Evolutionary conservation across 2,113 vertebrate species (phyloP), one percentile per base, ranked within the genome.

Genomic region (Caranx ignobilis): DNA sequence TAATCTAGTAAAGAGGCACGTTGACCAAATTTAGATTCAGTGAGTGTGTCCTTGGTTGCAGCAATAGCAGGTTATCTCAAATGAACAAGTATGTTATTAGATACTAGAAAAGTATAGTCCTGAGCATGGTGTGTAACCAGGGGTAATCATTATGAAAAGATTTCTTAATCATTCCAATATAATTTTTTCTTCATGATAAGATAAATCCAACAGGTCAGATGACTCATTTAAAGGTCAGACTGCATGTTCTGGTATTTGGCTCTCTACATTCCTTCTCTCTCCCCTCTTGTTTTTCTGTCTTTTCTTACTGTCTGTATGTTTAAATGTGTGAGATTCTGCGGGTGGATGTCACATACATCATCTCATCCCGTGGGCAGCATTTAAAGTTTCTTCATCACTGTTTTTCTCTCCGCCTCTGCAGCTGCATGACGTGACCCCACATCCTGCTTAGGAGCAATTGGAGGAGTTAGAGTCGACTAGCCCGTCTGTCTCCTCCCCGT

Each of bases 401-500:
- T 85, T 67, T 77, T 43, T 43, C 11, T 57, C 37, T 50, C 16
- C 2, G 34, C 7, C 19, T 71, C 37, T 48, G 3, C 4, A 15
- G n/a, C 35, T 70, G 9, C 39, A n/a, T 74, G 60, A 61, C 15
- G 4, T 13, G 16, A 73, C 45, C 37, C 6, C 47, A 41, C 73
- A 82, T 87, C 64, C 82, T 84, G 77, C 67, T 78, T 18, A 9
- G 16, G 19, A 52, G 39, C 26, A 73, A 18, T 70, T 47, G 5
- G 34, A 71, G 52, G 43, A 71, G 35, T 67, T 77, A 32, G 69
- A 54, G 39, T 72, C 13, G 39, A 57, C 32, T 64, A 35, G 32
- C 75, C 67, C 15, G 34, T 34, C 5, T 59, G 81, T 80, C 84
- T 88, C 79, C 82, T 89, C 74, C 74, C 62, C 80, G 68, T 89